Evolutionary conservation across 2,888 invertebrate species (phyloP).

Genomic region (Drosophila prolongata): DNA sequence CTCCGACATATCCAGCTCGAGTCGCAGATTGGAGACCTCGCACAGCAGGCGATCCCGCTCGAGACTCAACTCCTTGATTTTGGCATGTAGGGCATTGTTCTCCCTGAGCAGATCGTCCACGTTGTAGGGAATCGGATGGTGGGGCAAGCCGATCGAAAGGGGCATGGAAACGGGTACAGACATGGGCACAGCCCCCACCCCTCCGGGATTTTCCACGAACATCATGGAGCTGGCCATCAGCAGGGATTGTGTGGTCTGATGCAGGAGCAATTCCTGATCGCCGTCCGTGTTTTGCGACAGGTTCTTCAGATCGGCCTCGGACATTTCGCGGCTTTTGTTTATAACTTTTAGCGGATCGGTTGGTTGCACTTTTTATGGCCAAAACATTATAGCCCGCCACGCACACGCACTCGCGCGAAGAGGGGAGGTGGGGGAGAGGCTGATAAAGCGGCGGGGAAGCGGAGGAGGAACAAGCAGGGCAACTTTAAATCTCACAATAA

Average conservation of each 20-base stretch:
- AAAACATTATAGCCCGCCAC: slow-evolving; percentile 51
- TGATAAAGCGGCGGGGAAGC: slow-evolving; percentile 6
- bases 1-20: slow-evolving; percentile 84
- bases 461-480: slow-evolving; percentile 27
- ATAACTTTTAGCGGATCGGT: slow-evolving; percentile 8
- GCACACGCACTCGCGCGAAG: slow-evolving; percentile 50
- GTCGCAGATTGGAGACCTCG: slow-evolving; percentile 83
- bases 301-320: slow-evolving; percentile 68
- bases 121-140: slow-evolving; percentile 45
- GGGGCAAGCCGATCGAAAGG: not conserved
- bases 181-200: slow-evolving; percentile 4
- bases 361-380: slow-evolving; percentile 32
- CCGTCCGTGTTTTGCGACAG: slow-evolving; percentile 52
- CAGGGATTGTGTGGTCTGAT: slow-evolving; percentile 82
- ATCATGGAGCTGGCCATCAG: slow-evolving; percentile 82
- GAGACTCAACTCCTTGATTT: slow-evolving; percentile 80
- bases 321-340: slow-evolving; percentile 50
- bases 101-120: slow-evolving; percentile 82
- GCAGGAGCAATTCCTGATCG: slow-evolving; percentile 66
- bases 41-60: slow-evolving; percentile 84
- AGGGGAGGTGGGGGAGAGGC: slow-evolving; percentile 7
- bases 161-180: slow-evolving; percentile 12
- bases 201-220: slow-evolving; percentile 51
- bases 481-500: slow-evolving; percentile 18
- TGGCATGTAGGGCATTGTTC: slow-evolving; percentile 80